Percentiles rank a stretch among this genome's conserved stretches.
Evolutionary conservation across 2,888 invertebrate species (phyloP).

Genomic region (Yponomeuta malinellus): DNA sequence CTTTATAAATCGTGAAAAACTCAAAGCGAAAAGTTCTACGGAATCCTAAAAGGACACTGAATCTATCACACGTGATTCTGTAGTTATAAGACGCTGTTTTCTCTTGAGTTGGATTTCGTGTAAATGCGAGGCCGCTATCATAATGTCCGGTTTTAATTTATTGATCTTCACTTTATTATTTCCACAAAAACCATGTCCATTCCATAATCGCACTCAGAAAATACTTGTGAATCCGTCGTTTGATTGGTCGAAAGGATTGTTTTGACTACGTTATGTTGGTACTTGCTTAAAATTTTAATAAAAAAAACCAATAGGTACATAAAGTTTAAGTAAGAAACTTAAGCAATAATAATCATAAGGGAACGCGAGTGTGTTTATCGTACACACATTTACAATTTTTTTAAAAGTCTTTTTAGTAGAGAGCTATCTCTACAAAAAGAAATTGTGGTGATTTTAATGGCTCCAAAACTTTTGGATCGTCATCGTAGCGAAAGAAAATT

Average conservation of each 20-base stretch:
- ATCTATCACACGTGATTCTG: background rate
- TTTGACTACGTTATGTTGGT: conserved; percentile 8
- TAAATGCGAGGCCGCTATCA: background rate
- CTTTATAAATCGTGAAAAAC: conserved; percentile 29
- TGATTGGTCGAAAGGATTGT: conserved; percentile 14
- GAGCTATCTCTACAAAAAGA: too few species aligned
- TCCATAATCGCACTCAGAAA: background rate
- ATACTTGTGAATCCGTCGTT: background rate
- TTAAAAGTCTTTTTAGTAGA: too few species aligned
- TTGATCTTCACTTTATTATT: conserved; percentile 12
- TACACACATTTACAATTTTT: too few species aligned
- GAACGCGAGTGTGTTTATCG: too few species aligned
- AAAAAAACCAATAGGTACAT: too few species aligned
- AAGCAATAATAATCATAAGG: too few species aligned
- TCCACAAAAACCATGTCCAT: conserved; percentile 11
- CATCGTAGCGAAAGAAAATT: too few species aligned
- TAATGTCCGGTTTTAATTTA: conserved; percentile 8
- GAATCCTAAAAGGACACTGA: conserved; percentile 1
- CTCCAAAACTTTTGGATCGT: too few species aligned
- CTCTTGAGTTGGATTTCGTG: background rate
- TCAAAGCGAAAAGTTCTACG: background rate
- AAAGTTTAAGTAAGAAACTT: too few species aligned
- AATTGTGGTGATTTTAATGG: too few species aligned
- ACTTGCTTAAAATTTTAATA: background rate
- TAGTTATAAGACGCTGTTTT: background rate